These are phyloP conservation scores for Cephus rjabovi DNA, from an alignment of 2,888 invertebrate species.

Conservation along the genomic window DNA sequence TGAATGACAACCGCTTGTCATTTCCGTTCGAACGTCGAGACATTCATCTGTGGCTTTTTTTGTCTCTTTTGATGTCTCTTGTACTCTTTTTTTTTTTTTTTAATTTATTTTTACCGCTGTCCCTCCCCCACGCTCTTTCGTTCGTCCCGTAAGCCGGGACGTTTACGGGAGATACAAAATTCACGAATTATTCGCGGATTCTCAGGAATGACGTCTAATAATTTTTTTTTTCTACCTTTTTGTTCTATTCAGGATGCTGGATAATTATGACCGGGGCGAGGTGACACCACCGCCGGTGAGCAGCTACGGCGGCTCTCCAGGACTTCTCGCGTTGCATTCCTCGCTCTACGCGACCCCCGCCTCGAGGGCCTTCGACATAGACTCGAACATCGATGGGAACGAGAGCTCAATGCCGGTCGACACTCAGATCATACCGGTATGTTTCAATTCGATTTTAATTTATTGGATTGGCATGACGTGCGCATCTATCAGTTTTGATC, in stretches of 20 bases:
- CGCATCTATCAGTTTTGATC: background rate
- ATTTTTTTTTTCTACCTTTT: no score
- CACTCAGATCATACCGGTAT: slow-evolving; percentile 64
- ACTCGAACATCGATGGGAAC: slow-evolving; percentile 61
- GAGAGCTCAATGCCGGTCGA: slow-evolving; percentile 63
- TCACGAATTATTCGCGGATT: no score
- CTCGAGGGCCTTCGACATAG: slow-evolving; percentile 60
- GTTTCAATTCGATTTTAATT: slow-evolving; percentile 13
- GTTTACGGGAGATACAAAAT: no score
- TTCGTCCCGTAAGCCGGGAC: no score
- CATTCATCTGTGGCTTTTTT: no score
- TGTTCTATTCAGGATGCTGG: slow-evolving; percentile 59
- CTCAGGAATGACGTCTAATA: no score
- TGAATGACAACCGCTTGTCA: no score
- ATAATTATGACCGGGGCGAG: slow-evolving; percentile 65
- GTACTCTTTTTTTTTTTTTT: slow-evolving; percentile 33
- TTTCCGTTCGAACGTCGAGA: no score
- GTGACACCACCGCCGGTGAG: slow-evolving; percentile 61
- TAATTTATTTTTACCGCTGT: slow-evolving; percentile 22
- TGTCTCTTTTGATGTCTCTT: no score
- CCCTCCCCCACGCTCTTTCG: background rate
- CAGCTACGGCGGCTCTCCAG: slow-evolving; percentile 61
- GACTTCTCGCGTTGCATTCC: slow-evolving; percentile 61
- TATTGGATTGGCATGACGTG: no score
- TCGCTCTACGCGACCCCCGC: slow-evolving; percentile 62